phyloP scores from a whole-genome alignment of 2,797 vertebrate species.

The Pseudopleuronectes americanus region DNA sequence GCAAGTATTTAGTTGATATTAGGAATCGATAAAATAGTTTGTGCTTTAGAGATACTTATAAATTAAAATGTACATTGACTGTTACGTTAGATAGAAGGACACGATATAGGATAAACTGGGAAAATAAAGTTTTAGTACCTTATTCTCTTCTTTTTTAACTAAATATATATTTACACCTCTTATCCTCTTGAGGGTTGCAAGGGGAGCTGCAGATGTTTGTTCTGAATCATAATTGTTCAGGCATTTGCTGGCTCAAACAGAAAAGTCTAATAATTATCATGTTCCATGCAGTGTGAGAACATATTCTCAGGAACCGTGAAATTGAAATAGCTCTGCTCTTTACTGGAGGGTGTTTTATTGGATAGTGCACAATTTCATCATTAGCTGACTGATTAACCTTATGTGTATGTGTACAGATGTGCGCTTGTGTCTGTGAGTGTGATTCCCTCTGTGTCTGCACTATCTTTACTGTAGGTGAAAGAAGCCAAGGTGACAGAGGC shows the following conservation, averaged over 20 bases:
- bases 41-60: neutral
- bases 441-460: conserved; percentile 38
- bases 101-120: too few relatives aligned
- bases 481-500: conserved; percentile 91
- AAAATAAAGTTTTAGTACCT: too few relatives aligned
- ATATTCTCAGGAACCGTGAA: conserved; percentile 60
- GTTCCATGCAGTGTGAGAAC: conserved; percentile 41
- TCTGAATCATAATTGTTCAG: conserved; percentile 45
- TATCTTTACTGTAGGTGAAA: conserved; percentile 85
- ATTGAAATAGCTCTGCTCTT: conserved; percentile 53
- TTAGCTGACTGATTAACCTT: conserved; percentile 48
- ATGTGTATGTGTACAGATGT: conserved; percentile 2
- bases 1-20: neutral
- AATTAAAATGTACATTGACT: too few relatives aligned
- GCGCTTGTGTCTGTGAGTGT: conserved; percentile 20
- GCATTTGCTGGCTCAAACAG: conserved; percentile 21
- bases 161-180: too few relatives aligned
- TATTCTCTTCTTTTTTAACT: too few relatives aligned
- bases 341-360: conserved; percentile 53
- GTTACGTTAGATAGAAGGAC: too few relatives aligned
- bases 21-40: neutral
- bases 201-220: conserved; percentile 44
- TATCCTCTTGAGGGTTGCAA: too few relatives aligned
- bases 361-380: conserved; percentile 36
- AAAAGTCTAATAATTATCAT: conserved; percentile 21